Conservation (phyloP, 2,888 invertebrate genomes). For the Hecatera dysodea region DNA sequence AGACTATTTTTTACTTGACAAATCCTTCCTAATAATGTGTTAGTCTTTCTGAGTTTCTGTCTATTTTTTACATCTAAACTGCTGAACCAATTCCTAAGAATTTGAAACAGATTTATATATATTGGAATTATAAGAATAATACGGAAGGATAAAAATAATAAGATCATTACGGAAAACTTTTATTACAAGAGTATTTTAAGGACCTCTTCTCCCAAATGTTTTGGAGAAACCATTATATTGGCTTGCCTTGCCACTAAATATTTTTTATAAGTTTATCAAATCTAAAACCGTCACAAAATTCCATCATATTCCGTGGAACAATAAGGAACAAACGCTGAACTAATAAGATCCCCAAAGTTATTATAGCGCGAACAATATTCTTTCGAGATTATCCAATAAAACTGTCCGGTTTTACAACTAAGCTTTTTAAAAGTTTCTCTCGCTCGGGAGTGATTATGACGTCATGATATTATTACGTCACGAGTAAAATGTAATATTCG, state of each 20-base stretch:
- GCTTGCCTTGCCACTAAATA: too few relatives aligned
- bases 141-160: too few relatives aligned
- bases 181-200: too few relatives aligned
- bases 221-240: too few relatives aligned
- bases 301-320: not conserved
- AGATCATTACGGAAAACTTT: too few relatives aligned
- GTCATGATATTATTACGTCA: constrained; percentile 35
- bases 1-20: not conserved
- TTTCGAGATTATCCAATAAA: constrained; percentile 55
- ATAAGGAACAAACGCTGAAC: constrained; percentile 12
- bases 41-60: not conserved
- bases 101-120: too few relatives aligned
- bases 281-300: too few relatives aligned
- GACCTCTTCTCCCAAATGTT: too few relatives aligned
- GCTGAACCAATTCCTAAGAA: not conserved
- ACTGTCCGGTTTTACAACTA: constrained; percentile 41
- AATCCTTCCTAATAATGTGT: not conserved
- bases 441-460: constrained; percentile 50
- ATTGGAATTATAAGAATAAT: too few relatives aligned
- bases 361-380: constrained; percentile 49
- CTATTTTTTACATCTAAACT: not conserved
- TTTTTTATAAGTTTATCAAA: too few relatives aligned
- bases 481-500: constrained; percentile 33
- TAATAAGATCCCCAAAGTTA: constrained; percentile 45
- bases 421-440: constrained; percentile 57